phyloP scores from a whole-genome alignment of 2,113 vertebrate species.

The Abramis brama region DNA sequence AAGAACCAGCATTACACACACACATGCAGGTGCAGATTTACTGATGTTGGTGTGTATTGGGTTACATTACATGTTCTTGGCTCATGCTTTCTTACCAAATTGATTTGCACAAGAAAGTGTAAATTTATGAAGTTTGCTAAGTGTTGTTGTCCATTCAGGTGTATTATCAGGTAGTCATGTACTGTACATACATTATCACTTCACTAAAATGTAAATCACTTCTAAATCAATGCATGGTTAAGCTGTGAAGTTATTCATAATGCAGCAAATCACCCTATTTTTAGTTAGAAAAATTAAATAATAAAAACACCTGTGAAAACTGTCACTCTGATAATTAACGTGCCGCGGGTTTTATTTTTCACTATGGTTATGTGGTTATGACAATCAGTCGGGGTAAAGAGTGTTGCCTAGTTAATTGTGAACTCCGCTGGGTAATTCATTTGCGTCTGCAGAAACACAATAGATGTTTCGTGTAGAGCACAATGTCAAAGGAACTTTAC shows the following conservation, averaged over 20 bases:
- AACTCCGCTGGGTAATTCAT: constrained; percentile 11
- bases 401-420: neutral
- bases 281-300: neutral
- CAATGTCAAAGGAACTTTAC: constrained; percentile 14
- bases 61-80: no score
- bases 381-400: neutral
- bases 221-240: neutral
- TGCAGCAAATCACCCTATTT: neutral
- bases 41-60: neutral
- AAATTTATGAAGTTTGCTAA: neutral
- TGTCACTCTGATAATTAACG: neutral
- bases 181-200: neutral
- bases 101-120: neutral
- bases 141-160: neutral
- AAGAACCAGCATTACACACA: neutral
- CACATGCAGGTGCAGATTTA: neutral
- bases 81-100: no score
- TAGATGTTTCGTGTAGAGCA: constrained; percentile 6
- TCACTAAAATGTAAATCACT: neutral
- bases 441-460: constrained; percentile 7
- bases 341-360: neutral
- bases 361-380: neutral
- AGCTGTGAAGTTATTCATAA: neutral
- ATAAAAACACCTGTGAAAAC: neutral
- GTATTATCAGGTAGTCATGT: neutral